Base-by-base conservation (phyloP, 2,888 invertebrate genomes). In the Frankliniella intonsa region DNA sequence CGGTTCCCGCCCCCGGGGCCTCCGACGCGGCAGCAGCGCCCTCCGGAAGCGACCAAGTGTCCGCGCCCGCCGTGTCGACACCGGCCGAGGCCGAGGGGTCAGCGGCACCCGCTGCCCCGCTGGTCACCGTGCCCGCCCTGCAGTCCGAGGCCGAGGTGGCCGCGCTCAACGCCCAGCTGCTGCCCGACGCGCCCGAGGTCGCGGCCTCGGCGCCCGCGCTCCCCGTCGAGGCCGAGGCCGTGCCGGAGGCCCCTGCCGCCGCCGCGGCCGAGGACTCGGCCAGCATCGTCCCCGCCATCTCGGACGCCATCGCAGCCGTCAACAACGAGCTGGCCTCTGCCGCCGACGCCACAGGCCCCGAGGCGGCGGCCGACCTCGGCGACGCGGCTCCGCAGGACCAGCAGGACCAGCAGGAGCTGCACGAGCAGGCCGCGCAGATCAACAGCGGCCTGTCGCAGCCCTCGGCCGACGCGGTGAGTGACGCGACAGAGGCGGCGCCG, bases 251-350 rank as follows among this genome's bases (percentile, higher is more conserved):
- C 55, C 55, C 2, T 11, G 55, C 55, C 14, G 55, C 55, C n/a
- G n/a, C 17, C 62, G 62, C 11, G 62, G 62, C 17, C 17, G 62
- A 62, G 62, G n/a, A n/a, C 3, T 62, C 69, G 25, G 8, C 25
- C 22, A 76, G 22, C 69, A 25, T 76, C 10, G 69, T 25, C 69
- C 22, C 22, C 11, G 69, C 25, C 69, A 25, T 76, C 69, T 76
- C 69, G 22, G 69, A 76, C 69, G 69, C 69, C 69, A 76, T 76
- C 69, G 69, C 69, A 0, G 69, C 69, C 69, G 69, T 76, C 25
- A 76, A 76, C 69, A 76, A 76, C 69, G 69, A 76, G 69, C 69
- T 76, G 69, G 25, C 22, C 25, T 9, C 22, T 8, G 69, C 9
- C 69, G 69, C 3, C 11, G 10, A 25, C 2, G 69, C 12, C 10